A percentile compares a stretch with the other conserved stretches of the same genome.
phyloP scores from a whole-genome alignment of 2,113 vertebrate species.

The Pan paniscus region DNA sequence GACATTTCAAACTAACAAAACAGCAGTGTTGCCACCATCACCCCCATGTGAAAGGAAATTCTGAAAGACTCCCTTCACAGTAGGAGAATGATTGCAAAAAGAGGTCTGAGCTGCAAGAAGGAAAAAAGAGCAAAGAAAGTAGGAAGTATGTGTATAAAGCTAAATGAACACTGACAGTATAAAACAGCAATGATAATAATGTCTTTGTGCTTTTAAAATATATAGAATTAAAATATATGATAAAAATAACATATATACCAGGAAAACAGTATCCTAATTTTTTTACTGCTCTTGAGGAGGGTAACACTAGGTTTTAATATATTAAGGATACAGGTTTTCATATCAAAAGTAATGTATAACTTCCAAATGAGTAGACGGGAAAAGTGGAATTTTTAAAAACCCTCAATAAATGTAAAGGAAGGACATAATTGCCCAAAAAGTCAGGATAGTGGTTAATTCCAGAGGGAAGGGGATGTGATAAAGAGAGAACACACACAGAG shows the following conservation, averaged over 20 bases:
- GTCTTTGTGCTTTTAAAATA: background rate
- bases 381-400: background rate
- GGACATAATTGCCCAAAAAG: background rate
- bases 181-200: background rate
- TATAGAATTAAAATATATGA: background rate
- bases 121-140: background rate
- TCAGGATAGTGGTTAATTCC: background rate
- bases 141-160: background rate
- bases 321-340: background rate
- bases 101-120: background rate
- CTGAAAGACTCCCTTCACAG: background rate
- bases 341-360: background rate
- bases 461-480: too few relatives aligned
- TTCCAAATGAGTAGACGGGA: background rate
- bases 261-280: background rate
- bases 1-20: background rate
- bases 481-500: background rate
- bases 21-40: background rate
- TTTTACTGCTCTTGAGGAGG: background rate
- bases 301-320: background rate
- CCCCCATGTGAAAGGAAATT: background rate
- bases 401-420: background rate
- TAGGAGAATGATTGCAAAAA: background rate
- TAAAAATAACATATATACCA: background rate
- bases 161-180: background rate